Percentiles rank a stretch among this genome's conserved stretches.
Evolutionary conservation across 92 coral and sea anemone genomes (phyloP).

Genomic region (Actinernus sp.): DNA sequence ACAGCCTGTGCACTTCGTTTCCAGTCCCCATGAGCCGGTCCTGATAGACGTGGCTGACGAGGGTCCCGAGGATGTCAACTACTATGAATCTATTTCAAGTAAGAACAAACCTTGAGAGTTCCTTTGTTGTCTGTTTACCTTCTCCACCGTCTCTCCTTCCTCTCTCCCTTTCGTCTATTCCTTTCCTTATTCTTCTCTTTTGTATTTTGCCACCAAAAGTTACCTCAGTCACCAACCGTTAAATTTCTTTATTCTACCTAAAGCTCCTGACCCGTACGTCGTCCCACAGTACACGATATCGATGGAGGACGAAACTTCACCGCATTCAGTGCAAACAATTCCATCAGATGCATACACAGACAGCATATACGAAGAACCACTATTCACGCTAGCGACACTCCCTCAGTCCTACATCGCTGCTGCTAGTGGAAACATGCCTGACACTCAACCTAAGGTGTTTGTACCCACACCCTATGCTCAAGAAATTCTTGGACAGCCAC

Average conservation of each 20-base stretch:
- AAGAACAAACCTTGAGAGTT: too few species aligned
- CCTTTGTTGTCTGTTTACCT: too few species aligned
- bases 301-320: conserved; percentile 24
- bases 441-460: conserved; percentile 26
- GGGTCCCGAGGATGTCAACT: neutral
- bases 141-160: too few species aligned
- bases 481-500: conserved; percentile 27
- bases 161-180: too few species aligned
- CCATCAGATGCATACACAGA: too few species aligned
- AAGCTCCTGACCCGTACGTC: conserved; percentile 51
- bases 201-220: too few species aligned
- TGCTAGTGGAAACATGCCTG: conserved; percentile 6
- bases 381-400: conserved; percentile 55
- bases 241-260: too few species aligned
- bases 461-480: conserved; percentile 69
- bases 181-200: too few species aligned
- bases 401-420: conserved; percentile 60
- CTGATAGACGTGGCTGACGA: conserved; percentile 26
- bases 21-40: conserved; percentile 41
- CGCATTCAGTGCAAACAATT: too few species aligned
- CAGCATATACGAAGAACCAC: conserved; percentile 68
- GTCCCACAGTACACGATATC: conserved; percentile 17
- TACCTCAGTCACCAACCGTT: too few species aligned
- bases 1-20: conserved; percentile 1
- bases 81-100: neutral